A percentile compares a stretch with the other conserved stretches of the same genome.
Conservation (phyloP, 2,797 vertebrate species). For the Momotus momota region DNA sequence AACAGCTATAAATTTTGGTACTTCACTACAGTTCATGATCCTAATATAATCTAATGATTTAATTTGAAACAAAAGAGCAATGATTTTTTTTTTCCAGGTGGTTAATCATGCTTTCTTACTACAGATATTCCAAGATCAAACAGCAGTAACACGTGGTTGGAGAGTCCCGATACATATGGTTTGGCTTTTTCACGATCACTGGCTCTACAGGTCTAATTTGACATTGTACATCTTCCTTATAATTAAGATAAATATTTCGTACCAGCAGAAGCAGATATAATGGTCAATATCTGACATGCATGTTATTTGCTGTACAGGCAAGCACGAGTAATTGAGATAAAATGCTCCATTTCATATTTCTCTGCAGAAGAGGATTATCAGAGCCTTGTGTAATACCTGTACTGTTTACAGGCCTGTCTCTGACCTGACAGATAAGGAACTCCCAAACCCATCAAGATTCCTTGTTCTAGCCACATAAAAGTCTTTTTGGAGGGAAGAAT, state of each 20-base stretch:
- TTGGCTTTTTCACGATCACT: background rate
- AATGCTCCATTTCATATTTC: background rate
- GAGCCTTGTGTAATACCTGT: background rate
- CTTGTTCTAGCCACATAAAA: background rate
- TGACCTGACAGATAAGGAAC: background rate
- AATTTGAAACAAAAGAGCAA: background rate
- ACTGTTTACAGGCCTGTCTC: background rate
- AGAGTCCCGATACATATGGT: fast-evolving
- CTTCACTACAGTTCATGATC: background rate
- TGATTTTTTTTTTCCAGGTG: background rate
- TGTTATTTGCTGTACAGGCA: background rate
- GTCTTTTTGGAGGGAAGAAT: background rate
- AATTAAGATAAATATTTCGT: background rate
- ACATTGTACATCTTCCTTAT: background rate
- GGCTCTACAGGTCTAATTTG: background rate
- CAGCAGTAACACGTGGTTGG: background rate
- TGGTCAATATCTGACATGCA: background rate
- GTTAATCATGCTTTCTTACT: background rate
- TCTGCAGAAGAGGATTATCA: background rate
- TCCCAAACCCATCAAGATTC: background rate
- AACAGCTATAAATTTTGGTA: background rate
- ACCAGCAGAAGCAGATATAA: background rate
- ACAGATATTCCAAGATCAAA: background rate
- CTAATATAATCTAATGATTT: background rate
- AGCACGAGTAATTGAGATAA: background rate